Evolutionary conservation across 2,113 vertebrate genomes (phyloP), one percentile per base, ranked within the genome.

Genomic region (Sorex fumeus): DNA sequence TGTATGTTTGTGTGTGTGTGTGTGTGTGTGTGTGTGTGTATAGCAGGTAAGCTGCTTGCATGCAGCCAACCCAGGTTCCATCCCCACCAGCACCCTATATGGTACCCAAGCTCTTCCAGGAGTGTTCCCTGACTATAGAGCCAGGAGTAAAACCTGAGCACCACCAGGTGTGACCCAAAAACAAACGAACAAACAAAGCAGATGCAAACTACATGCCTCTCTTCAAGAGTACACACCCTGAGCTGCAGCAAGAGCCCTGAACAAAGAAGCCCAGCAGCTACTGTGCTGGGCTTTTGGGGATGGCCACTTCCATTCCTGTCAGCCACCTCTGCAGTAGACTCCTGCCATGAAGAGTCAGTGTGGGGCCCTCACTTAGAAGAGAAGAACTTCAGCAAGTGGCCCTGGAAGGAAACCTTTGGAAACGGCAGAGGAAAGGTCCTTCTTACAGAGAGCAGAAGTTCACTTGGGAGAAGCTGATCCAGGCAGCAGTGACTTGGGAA

Each of bases 361-460:
- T 74, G 66, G 25, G 1, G 43, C 5, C 5, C 64, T 50, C 45
- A 27, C 36, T 45, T 23, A 71, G 45, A 70, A 92, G 75, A 90
- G 88, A 91, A 80, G 19, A 78, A 91, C 81, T 79, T 79, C 66
- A 60, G 19, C 19, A 75, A 50, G 62, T 11, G 72, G 47, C 13
- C 84, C 74, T 64, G 36, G n/a, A 74, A 82, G 60, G 19, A 88
- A 82, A 67, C 34, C 15, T n/a, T 62, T 15, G 19, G 64, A 81
- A 77, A 19, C 8, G 36, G 11, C 23, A 43, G 74, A 30, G 5
- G 40, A 34, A 84, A 21, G 18, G 13, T 77, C 40, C 45, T 90
- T 70, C 25, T 45, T 32, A 8, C 18, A 6, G 12, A 43, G 32
- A 50, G 45, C 16, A 43, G 82, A 88, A 83, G 19, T 45, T 95